Percentiles rank a stretch among this genome's conserved stretches.
Evolutionary conservation across 2,888 invertebrate genomes (phyloP).

Genomic region (Mythimna albipuncta): DNA sequence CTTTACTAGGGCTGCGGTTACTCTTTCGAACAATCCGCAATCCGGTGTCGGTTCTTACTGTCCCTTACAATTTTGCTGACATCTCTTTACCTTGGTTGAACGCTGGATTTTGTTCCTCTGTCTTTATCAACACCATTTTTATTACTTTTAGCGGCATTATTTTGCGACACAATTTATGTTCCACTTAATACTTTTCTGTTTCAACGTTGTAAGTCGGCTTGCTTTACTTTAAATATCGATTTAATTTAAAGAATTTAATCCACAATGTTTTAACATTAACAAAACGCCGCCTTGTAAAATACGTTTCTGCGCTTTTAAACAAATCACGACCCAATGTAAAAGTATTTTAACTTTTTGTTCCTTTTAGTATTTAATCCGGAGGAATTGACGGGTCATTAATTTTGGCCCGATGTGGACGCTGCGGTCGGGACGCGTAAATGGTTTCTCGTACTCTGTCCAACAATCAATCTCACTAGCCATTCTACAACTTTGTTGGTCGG

Average conservation of each 20-base stretch:
- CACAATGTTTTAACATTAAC: constrained; percentile 29
- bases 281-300: constrained; percentile 55
- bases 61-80: too few relatives aligned
- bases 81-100: too few relatives aligned
- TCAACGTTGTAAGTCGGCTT: constrained; percentile 17
- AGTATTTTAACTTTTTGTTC: constrained; percentile 35
- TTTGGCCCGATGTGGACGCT: constrained; percentile 52
- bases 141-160: not conserved
- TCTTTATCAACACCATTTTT: not conserved
- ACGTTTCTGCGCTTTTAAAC: constrained; percentile 38
- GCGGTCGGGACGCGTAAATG: constrained; percentile 17
- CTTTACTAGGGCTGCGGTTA: too few relatives aligned
- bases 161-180: constrained; percentile 8
- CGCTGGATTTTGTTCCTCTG: too few relatives aligned
- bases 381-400: constrained; percentile 59
- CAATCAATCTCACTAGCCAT: not conserved
- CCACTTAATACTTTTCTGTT: not conserved
- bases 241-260: constrained; percentile 42
- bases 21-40: too few relatives aligned
- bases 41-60: too few relatives aligned
- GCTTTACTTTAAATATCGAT: constrained; percentile 10
- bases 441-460: not conserved
- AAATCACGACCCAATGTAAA: constrained; percentile 50
- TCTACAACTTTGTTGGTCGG: not conserved
- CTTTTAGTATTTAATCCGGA: constrained; percentile 35